Base-by-base conservation (phyloP, 2,797 vertebrate species). In the Poeciliopsis infans region DNA sequence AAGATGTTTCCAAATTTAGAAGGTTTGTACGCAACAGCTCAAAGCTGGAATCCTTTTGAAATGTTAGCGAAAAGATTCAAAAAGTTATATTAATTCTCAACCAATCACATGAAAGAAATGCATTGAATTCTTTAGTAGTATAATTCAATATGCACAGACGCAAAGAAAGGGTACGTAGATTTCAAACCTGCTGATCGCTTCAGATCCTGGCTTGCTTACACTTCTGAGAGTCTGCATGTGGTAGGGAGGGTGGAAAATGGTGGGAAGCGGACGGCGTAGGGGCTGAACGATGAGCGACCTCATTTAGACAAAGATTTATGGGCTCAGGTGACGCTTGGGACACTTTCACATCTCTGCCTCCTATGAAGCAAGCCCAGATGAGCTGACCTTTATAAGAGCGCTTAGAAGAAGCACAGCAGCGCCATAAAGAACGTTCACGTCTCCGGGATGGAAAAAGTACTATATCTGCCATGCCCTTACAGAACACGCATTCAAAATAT, bases 341-440 rank as follows among this genome's bases (percentile, higher is more conserved):
- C 91, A 92, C 88, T 91, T 93, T 93, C 88, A 92, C 85, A 80
- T 93, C 82, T 79, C 85, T 88, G 89, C 85, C 86, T 93, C 88
- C 81, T 75, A 83, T 87, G 87, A 74, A 83, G 87, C 84, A 15
- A 74, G 83, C 89, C 85, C 90, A 83, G 64, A 92, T 87, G 90
- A 92, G 88, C 78, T 91, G 94, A 94, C 94, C 92, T 95, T 94
- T 94, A 80, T 53, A 84, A 74, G 79, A 89, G 86, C 83, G 87
- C 87, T 90, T 77, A 85, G 77, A 86, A 68, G 81, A 74, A 76
- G 85, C 81, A 85, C 39, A 78, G 85, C 57, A 72, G 79, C 75
- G 87, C 85, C 75, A 83, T 80, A 83, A 83, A 72, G 72, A 87
- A 82, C 4, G 31, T 84, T 66, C 74, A 66, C 53, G 79, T 79